phyloP scores from a whole-genome alignment of 2,888 invertebrate genomes.

The Colletes collaris region DNA sequence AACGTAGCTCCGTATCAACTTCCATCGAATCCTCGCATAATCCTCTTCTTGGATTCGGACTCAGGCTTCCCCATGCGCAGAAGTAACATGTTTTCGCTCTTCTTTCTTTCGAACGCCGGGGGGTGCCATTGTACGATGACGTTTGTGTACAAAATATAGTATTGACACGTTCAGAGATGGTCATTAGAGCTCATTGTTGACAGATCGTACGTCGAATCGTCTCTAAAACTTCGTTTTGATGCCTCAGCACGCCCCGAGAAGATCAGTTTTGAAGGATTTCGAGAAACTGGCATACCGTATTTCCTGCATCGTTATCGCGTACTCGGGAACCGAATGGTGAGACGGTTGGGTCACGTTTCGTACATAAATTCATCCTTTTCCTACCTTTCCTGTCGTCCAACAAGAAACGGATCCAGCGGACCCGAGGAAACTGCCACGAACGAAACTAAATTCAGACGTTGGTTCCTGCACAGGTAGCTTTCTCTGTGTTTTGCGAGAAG shows the following conservation, averaged over 20 bases:
- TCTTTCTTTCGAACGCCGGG: slow-evolving; percentile 66
- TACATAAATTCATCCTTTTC: slow-evolving; percentile 64
- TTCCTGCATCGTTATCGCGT: slow-evolving; percentile 67
- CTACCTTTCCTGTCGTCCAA: slow-evolving; percentile 20
- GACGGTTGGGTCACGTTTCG: slow-evolving; percentile 73
- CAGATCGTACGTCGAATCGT: slow-evolving; percentile 57
- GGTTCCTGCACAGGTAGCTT: not conserved
- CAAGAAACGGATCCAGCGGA: not conserved
- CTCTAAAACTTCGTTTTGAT: slow-evolving; percentile 66
- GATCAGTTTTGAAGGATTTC: slow-evolving; percentile 72
- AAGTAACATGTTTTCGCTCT: slow-evolving; percentile 73
- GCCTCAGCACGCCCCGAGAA: slow-evolving; percentile 71
- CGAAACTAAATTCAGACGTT: slow-evolving; percentile 29
- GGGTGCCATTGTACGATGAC: slow-evolving; percentile 74
- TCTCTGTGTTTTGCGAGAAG: not conserved
- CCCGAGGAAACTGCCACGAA: not conserved
- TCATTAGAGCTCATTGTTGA: slow-evolving; percentile 73
- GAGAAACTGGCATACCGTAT: slow-evolving; percentile 61
- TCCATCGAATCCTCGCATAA: slow-evolving; percentile 68
- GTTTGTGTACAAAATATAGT: slow-evolving; percentile 81
- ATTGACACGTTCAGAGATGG: slow-evolving; percentile 76
- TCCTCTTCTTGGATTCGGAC: slow-evolving; percentile 73
- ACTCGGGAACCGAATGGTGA: slow-evolving; percentile 66
- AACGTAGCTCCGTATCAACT: slow-evolving; percentile 54
- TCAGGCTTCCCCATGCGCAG: slow-evolving; percentile 68